Conservation (phyloP, 2,113 vertebrate genomes). For the Deroptyus accipitrinus region DNA sequence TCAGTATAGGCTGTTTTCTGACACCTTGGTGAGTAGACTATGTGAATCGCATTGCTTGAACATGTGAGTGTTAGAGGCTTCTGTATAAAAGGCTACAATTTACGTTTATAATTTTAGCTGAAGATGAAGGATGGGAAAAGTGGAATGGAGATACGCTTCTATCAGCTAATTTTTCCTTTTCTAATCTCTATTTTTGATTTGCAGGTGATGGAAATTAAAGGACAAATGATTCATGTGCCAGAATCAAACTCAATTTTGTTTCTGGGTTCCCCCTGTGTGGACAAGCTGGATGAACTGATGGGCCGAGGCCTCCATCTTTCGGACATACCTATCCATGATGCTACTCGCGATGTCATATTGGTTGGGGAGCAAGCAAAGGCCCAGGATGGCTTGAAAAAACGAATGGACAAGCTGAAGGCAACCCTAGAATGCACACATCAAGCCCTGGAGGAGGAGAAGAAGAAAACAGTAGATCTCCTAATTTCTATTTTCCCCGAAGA, state of each 20-base stretch:
- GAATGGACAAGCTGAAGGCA: constrained; percentile 98
- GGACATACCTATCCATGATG: constrained; percentile 97
- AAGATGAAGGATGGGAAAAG: not conserved
- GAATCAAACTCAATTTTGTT: constrained; percentile 94
- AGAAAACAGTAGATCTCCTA: constrained; percentile 95
- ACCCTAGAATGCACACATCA: constrained; percentile 93
- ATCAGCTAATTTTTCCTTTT: not conserved
- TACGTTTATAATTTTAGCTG: not conserved
- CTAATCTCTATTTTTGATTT: constrained; percentile 37
- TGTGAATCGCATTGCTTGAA: not conserved
- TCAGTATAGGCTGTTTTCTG: not conserved
- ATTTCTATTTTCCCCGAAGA: constrained; percentile 98
- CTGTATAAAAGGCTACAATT: not conserved
- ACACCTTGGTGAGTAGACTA: not conserved
- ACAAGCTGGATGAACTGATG: constrained; percentile 98
- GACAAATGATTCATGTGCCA: constrained; percentile 97
- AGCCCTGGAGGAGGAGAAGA: constrained; percentile 96
- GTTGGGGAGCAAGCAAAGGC: constrained; percentile 98
- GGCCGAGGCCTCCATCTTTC: constrained; percentile 94
- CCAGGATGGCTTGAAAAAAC: constrained; percentile 95
- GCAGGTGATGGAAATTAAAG: constrained; percentile 98
- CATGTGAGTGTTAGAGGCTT: not conserved
- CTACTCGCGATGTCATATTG: constrained; percentile 94
- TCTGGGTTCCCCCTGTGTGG: constrained; percentile 95
- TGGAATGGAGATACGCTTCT: not conserved